Evolutionary conservation across 2,113 vertebrate species (phyloP).

Genomic region (Gymnorhina tibicen): DNA sequence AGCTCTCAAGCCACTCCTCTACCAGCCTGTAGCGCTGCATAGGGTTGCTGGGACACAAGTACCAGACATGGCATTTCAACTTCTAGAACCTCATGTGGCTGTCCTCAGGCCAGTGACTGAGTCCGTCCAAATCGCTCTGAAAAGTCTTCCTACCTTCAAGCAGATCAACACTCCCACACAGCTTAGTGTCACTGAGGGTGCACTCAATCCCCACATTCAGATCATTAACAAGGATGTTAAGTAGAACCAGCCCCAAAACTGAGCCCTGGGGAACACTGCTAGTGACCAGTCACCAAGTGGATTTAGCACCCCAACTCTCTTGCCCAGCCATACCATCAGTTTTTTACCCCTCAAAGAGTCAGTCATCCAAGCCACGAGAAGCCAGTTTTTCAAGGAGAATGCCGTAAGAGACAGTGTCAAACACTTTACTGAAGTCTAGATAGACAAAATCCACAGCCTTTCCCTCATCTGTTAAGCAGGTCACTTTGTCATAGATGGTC

Average conservation of each 20-base stretch:
- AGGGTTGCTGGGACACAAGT: not conserved
- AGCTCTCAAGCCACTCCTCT: not conserved
- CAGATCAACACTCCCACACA: not conserved
- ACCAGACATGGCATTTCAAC: not conserved
- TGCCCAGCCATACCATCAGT: not conserved
- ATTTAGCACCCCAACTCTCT: not conserved
- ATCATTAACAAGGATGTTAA: not conserved
- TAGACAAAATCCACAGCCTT: not conserved
- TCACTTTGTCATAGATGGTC: too few species aligned
- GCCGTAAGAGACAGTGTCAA: not conserved
- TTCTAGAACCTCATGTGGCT: not conserved
- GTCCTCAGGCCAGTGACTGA: not conserved
- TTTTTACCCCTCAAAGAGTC: not conserved
- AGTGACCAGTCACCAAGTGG: too few species aligned
- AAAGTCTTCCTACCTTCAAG: not conserved
- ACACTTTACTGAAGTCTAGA: not conserved
- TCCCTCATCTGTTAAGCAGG: not conserved
- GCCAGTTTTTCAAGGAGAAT: too few species aligned
- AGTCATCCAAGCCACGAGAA: accelerated
- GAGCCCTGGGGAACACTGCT: not conserved
- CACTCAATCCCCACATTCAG: not conserved
- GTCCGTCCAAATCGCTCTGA: not conserved
- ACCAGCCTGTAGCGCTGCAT: accelerated
- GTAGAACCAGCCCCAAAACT: not conserved
- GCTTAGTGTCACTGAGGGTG: too few species aligned